These are phyloP conservation scores for Penaeus monodon DNA, from an alignment of 2,888 invertebrate genomes.

Conservation along the genomic window DNA sequence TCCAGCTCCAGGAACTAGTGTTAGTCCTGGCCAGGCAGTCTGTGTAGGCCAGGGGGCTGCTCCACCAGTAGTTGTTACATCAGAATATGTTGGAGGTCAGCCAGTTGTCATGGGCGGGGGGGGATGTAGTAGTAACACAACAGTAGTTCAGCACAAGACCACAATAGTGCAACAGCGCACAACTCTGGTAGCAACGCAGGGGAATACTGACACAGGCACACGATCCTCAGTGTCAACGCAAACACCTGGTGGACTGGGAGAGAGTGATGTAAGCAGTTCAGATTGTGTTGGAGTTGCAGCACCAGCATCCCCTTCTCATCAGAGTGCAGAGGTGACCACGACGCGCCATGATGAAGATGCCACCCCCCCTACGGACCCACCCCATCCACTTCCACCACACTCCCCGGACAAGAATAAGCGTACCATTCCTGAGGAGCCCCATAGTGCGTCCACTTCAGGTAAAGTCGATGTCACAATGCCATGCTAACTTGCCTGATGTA, in stretches of 20 bases:
- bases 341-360: constrained; percentile 64
- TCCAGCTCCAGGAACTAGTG: constrained; percentile 47
- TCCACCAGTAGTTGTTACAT: constrained; percentile 59
- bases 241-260: constrained; percentile 56
- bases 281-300: constrained; percentile 54
- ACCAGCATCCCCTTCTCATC: constrained; percentile 63
- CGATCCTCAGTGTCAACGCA: constrained; percentile 64
- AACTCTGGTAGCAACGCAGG: constrained; percentile 55
- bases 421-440: constrained; percentile 49
- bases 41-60: constrained; percentile 53
- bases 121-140: constrained; percentile 52
- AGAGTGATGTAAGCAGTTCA: constrained; percentile 63
- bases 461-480: constrained; percentile 27
- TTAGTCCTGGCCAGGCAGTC: constrained; percentile 55
- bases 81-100: constrained; percentile 58
- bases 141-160: constrained; percentile 59
- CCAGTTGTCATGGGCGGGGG: constrained; percentile 53
- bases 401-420: constrained; percentile 53
- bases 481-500: constrained; percentile 38
- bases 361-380: constrained; percentile 45
- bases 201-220: constrained; percentile 50
- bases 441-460: constrained; percentile 60
- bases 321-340: constrained; percentile 64
- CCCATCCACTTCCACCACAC: constrained; percentile 45
- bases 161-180: constrained; percentile 52